A percentile compares a stretch with the other conserved stretches of the same genome.
These are phyloP conservation scores for Pteria penguin DNA, from an alignment of 2,888 invertebrate species.

Conservation along the genomic window DNA sequence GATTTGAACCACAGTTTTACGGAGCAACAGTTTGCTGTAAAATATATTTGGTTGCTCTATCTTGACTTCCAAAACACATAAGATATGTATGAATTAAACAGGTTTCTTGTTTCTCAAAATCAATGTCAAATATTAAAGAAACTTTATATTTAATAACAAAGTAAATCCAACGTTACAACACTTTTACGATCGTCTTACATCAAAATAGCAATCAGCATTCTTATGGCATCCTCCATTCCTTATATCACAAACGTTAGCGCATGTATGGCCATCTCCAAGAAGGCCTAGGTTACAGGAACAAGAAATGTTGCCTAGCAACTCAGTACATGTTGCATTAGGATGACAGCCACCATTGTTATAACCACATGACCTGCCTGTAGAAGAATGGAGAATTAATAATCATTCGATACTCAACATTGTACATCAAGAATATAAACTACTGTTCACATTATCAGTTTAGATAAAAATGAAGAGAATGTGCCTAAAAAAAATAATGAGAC, in stretches of 20 bases:
- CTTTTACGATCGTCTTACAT: slow-evolving; percentile 24
- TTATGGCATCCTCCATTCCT: slow-evolving; percentile 66
- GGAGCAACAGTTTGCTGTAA: no score
- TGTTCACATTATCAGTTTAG: background rate
- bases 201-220: slow-evolving; percentile 59
- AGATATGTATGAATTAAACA: no score
- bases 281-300: slow-evolving; percentile 63
- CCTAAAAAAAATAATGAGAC: no score
- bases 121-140: no score
- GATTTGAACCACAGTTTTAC: no score
- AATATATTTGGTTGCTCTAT: no score
- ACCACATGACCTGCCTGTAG: slow-evolving; percentile 50
- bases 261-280: slow-evolving; percentile 63
- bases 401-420: background rate
- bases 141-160: no score
- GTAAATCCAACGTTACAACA: no score
- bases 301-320: slow-evolving; percentile 34
- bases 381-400: background rate
- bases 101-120: no score
- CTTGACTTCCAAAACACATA: no score
- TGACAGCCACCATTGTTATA: slow-evolving; percentile 70
- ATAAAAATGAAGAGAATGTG: no score
- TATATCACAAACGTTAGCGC: slow-evolving; percentile 61
- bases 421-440: background rate
- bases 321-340: slow-evolving; percentile 57